Evolutionary conservation across 2,797 vertebrate species (phyloP).

Genomic region (Sebastes kiyomatsui): DNA sequence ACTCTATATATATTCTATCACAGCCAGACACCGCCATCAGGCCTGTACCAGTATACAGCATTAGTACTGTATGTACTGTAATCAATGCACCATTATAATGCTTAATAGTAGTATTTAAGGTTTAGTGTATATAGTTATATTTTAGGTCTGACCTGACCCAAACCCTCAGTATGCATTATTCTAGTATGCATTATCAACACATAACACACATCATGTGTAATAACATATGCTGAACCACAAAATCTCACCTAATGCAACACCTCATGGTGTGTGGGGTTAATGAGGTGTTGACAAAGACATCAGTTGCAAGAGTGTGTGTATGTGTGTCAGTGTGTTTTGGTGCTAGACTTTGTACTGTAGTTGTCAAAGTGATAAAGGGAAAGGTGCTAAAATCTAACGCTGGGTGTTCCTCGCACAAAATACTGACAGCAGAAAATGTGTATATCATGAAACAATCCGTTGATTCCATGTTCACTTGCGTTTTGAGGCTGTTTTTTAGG

Average conservation of each 20-base stretch:
- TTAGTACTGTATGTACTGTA: background rate
- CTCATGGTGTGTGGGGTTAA: conserved; percentile 10
- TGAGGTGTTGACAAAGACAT: conserved; percentile 16
- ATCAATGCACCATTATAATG: background rate
- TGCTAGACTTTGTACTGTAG: conserved; percentile 17
- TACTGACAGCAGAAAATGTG: background rate
- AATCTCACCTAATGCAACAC: conserved; percentile 32
- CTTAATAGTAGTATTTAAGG: background rate
- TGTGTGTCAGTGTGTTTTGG: conserved; percentile 11
- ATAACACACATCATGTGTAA: background rate
- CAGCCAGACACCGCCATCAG: background rate
- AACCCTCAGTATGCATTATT: background rate
- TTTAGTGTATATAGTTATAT: background rate
- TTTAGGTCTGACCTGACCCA: background rate
- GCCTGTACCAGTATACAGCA: background rate
- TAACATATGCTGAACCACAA: background rate
- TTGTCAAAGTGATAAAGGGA: conserved; percentile 14
- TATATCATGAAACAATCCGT: background rate
- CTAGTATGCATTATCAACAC: background rate
- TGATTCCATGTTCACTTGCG: background rate
- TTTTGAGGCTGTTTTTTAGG: background rate
- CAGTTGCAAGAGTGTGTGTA: background rate
- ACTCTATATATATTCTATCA: background rate
- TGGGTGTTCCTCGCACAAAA: conserved; percentile 29
- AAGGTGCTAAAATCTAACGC: conserved; percentile 43